Percentiles rank a stretch among this genome's conserved stretches.
These are phyloP conservation scores for Colletes latitarsis DNA, from an alignment of 1,140 invertebrate species.

Conservation along the genomic window DNA sequence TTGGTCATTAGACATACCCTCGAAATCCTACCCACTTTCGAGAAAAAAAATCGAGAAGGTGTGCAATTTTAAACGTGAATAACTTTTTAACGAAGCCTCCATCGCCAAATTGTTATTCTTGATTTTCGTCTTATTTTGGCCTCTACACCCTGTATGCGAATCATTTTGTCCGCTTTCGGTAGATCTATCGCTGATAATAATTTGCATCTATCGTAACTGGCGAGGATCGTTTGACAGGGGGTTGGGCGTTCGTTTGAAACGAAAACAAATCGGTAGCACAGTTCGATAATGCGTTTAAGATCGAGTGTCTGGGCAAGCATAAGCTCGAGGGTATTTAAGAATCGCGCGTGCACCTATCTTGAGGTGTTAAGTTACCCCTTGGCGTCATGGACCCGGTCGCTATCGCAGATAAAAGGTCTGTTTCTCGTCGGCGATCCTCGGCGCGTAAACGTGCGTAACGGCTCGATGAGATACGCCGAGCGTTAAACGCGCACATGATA, in stretches of 20 bases:
- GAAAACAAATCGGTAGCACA: background rate
- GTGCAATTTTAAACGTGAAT: too few species aligned
- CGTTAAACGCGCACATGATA: slow-evolving; percentile 50
- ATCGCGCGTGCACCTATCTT: slow-evolving; percentile 32
- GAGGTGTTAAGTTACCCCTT: slow-evolving; percentile 57
- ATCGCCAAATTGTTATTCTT: too few species aligned
- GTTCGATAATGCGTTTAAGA: background rate
- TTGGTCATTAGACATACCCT: too few species aligned
- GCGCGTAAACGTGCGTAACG: slow-evolving; percentile 54
- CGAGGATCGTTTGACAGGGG: too few species aligned
- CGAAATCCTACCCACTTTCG: too few species aligned
- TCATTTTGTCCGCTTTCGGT: too few species aligned
- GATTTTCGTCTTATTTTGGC: too few species aligned
- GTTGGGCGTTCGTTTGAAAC: background rate
- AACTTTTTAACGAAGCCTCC: too few species aligned
- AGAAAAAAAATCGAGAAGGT: too few species aligned
- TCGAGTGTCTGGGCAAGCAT: slow-evolving; percentile 10
- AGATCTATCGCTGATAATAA: too few species aligned
- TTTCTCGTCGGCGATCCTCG: slow-evolving; percentile 21
- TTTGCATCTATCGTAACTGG: too few species aligned
- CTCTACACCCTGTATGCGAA: too few species aligned
- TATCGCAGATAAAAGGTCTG: slow-evolving; percentile 53
- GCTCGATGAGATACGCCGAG: slow-evolving; percentile 49
- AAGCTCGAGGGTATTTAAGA: slow-evolving; percentile 7
- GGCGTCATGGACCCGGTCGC: slow-evolving; percentile 11